Evolutionary conservation across 2,888 invertebrate species (phyloP).

Genomic region (Arctia plantaginis): DNA sequence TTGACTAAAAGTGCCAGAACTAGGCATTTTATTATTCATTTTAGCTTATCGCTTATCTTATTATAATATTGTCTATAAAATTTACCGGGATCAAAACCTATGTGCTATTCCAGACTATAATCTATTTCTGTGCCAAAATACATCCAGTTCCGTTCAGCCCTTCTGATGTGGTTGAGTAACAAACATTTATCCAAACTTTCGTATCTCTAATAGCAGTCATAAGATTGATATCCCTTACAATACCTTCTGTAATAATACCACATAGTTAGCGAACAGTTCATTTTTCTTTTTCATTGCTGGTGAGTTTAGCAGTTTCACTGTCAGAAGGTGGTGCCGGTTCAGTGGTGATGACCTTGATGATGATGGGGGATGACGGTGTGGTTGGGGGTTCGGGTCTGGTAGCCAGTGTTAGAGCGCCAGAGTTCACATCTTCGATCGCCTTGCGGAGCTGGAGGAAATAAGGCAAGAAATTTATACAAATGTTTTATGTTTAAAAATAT

Average conservation of each 20-base stretch:
- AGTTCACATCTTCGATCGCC: slow-evolving; percentile 96
- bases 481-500: too few species aligned
- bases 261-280: slow-evolving; percentile 4
- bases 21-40: slow-evolving; percentile 17
- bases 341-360: slow-evolving; percentile 56
- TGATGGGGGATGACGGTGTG: slow-evolving; percentile 7
- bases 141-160: background rate
- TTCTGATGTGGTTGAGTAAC: background rate
- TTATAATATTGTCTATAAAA: background rate
- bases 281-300: slow-evolving; percentile 54
- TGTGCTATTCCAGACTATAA: background rate
- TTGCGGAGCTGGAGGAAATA: slow-evolving; percentile 89
- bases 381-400: slow-evolving; percentile 68
- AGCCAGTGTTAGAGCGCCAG: slow-evolving; percentile 85
- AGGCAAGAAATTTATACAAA: background rate
- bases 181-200: background rate
- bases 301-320: slow-evolving; percentile 78
- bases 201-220: background rate
- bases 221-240: background rate
- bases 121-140: background rate
- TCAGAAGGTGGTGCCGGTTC: slow-evolving; percentile 77
- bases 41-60: background rate
- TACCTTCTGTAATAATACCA: background rate
- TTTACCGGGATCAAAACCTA: background rate
- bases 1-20: slow-evolving; percentile 1